Evolutionary conservation across 2,113 vertebrate genomes (phyloP).

Genomic region (Rhynchopsitta pachyrhyncha): DNA sequence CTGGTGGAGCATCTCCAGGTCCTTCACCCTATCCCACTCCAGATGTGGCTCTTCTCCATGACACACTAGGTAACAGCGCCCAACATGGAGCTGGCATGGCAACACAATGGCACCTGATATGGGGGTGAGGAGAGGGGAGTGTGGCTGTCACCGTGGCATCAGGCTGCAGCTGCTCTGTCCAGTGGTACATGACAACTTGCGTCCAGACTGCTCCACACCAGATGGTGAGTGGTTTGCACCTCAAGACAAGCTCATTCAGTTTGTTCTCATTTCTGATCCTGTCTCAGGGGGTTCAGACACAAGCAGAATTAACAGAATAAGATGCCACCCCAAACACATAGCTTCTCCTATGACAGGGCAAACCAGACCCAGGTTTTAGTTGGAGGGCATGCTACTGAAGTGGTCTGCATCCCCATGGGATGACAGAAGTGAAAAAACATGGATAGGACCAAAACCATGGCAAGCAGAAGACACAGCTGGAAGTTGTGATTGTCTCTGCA

Average conservation of each 20-base stretch:
- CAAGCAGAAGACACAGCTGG: background rate
- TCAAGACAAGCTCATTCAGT: background rate
- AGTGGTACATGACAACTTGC: rapidly evolving
- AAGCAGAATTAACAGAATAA: background rate
- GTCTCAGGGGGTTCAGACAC: background rate
- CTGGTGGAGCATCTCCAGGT: background rate
- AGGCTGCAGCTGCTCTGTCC: background rate
- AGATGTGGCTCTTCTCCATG: background rate
- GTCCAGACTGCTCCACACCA: background rate
- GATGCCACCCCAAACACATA: background rate
- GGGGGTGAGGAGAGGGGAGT: background rate
- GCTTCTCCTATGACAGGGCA: background rate
- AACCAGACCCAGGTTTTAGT: background rate
- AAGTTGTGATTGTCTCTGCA: background rate
- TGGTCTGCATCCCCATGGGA: background rate
- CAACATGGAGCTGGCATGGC: rapidly evolving
- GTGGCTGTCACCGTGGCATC: background rate
- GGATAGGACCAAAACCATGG: background rate
- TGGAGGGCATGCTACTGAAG: background rate
- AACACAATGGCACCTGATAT: rapidly evolving
- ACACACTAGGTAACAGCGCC: rapidly evolving
- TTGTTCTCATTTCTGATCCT: background rate
- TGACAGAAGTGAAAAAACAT: background rate
- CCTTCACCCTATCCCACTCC: background rate
- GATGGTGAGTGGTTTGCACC: background rate